Conservation (phyloP, 1,140 invertebrate genomes). For the Leguminivora glycinivorella region DNA sequence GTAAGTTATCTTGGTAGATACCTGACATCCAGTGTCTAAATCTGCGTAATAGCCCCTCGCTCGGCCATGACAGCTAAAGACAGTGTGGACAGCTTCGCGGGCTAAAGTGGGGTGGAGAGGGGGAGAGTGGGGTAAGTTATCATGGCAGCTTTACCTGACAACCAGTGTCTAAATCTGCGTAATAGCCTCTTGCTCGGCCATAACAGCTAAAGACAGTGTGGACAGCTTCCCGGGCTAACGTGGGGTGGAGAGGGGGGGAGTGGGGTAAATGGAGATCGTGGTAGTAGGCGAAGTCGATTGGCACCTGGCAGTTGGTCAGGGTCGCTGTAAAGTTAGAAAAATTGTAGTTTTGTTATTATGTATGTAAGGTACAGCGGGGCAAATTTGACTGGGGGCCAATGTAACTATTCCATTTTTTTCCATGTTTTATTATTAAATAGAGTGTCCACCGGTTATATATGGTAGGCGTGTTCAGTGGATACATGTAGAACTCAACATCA, state of each 20-base stretch:
- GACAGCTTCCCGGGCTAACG: conserved; percentile 64
- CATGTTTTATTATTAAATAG: too few relatives aligned
- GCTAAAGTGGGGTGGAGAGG: conserved; percentile 77
- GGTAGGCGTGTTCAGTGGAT: too few relatives aligned
- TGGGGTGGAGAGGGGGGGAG: conserved; percentile 78
- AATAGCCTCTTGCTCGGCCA: conserved; percentile 71
- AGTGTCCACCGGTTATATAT: too few relatives aligned
- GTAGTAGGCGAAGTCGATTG: conserved; percentile 72
- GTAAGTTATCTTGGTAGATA: conserved; percentile 79
- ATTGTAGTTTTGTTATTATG: too few relatives aligned
- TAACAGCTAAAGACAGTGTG: conserved; percentile 74
- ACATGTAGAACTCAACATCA: too few relatives aligned
- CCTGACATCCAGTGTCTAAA: conserved; percentile 77
- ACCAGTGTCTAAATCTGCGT: conserved; percentile 77
- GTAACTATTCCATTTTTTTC: too few relatives aligned
- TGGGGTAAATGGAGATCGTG: conserved; percentile 79
- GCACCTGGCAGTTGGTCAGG: conserved; percentile 48
- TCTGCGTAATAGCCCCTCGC: conserved; percentile 78
- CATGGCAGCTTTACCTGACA: conserved; percentile 80
- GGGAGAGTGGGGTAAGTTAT: conserved; percentile 78
- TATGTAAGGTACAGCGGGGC: too few relatives aligned
- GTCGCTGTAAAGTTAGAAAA: conserved; percentile 41
- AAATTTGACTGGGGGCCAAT: too few relatives aligned
- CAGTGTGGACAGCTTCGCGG: conserved; percentile 64
- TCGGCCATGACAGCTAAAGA: conserved; percentile 73